A percentile compares a stretch with the other conserved stretches of the same genome.
Conservation (phyloP, 2,888 invertebrate genomes). For the Ametastegia equiseti region DNA sequence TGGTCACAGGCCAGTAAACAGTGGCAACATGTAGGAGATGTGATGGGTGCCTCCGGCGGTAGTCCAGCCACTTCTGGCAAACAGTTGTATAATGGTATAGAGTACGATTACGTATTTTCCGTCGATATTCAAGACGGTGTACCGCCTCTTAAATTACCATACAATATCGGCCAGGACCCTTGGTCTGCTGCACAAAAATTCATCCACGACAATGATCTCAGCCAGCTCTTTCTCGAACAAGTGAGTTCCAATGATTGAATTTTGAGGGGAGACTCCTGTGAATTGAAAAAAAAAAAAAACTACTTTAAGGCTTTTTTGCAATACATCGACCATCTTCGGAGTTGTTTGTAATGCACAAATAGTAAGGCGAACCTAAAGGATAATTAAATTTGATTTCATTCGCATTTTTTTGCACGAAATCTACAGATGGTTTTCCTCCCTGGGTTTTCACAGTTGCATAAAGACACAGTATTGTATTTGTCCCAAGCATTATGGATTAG, state of each 20-base stretch:
- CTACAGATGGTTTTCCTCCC: too few species aligned
- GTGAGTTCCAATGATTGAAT: constrained; percentile 55
- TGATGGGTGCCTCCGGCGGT: constrained; percentile 87
- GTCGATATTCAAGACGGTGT: constrained; percentile 96
- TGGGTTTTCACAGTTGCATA: neutral
- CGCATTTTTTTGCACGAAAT: too few species aligned
- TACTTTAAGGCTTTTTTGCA: too few species aligned
- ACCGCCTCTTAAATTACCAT: constrained; percentile 93
- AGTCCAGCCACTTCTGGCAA: constrained; percentile 84
- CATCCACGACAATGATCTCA: constrained; percentile 89
- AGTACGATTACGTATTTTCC: constrained; percentile 96
- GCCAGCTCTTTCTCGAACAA: constrained; percentile 91
- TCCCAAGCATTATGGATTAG: too few species aligned
- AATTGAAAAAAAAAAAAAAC: too few species aligned
- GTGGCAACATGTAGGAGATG: constrained; percentile 94
- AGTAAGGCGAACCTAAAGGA: too few species aligned
- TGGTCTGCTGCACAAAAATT: constrained; percentile 95
- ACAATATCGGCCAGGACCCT: constrained; percentile 93
- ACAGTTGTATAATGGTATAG: constrained; percentile 90
- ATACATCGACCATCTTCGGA: too few species aligned
- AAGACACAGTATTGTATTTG: neutral
- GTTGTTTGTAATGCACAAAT: too few species aligned
- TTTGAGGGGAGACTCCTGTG: too few species aligned
- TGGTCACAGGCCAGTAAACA: constrained; percentile 83
- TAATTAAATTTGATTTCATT: too few species aligned